phyloP scores from a whole-genome alignment of 2,888 invertebrate species.

The Chrysotoxum bicinctum region DNA sequence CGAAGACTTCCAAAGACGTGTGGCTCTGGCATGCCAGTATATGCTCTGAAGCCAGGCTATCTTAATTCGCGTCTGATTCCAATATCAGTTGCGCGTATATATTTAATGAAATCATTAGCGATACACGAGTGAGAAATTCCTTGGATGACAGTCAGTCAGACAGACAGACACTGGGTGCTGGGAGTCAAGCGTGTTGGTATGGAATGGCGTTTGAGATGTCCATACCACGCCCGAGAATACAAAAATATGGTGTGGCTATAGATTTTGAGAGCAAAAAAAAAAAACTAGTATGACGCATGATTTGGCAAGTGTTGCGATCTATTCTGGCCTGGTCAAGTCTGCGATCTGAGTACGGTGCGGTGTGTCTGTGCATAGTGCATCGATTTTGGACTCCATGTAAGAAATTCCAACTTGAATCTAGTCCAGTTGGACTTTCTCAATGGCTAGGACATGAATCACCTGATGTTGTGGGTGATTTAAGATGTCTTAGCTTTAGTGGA shows the following conservation, averaged over 20 bases:
- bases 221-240: conserved; percentile 61
- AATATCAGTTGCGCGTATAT: conserved; percentile 63
- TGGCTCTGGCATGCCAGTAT: neutral
- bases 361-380: neutral
- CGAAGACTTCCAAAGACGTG: conserved; percentile 28
- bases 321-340: conserved; percentile 26
- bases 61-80: conserved; percentile 66
- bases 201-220: conserved; percentile 52
- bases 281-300: conserved; percentile 63
- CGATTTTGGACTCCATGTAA: neutral
- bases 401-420: conserved; percentile 54
- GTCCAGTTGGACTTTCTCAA: conserved; percentile 68
- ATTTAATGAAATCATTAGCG: conserved; percentile 72
- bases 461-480: conserved; percentile 61
- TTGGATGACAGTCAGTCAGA: conserved; percentile 52
- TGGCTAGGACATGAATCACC: conserved; percentile 62
- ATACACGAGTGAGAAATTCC: conserved; percentile 69
- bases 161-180: neutral
- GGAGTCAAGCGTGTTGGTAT: conserved; percentile 5
- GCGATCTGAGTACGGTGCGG: too few relatives aligned
- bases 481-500: conserved; percentile 9
- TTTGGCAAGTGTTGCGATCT: conserved; percentile 55
- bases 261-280: neutral
- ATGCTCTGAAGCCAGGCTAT: conserved; percentile 17
- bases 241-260: conserved; percentile 46